Base-by-base conservation (phyloP, 1,140 invertebrate species). In the Antheraea mylitta region DNA sequence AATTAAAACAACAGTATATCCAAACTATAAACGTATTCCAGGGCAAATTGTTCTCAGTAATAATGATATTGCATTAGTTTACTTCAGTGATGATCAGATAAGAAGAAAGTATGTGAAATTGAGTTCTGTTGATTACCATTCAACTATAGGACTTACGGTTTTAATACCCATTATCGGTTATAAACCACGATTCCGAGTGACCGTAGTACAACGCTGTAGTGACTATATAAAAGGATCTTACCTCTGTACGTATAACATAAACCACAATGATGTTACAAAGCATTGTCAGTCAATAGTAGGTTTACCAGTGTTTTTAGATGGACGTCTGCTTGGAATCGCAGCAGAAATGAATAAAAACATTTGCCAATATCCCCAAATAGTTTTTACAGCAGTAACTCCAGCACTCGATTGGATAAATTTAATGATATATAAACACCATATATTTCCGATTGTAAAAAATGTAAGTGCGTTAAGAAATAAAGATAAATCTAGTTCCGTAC, bases 261-360 rank as follows among this genome's bases (percentile, higher is more conserved):
- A 42, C 58, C 3, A 72, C 22, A 53, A 71, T 16, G 6, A 22
- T 30, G 13, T 58, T 7, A 65, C 62, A 63, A 22, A 59, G n/a
- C 67, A 7, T 37, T 59, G 13, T 36, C 63, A n/a, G 7, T 64
- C 18, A 38, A 18, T 59, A 62, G 72, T 83, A 72, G 83, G 85
- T 16, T 58, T 79, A 19, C 85, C 85, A 5, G 67, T 84, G 16
- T 22, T 85, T 18, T n/a, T 78, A 8, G 63, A 78, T 9, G 72
- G 70, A 37, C 64, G 66, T 60, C 59, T 85, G 48, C 69, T 70
- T 18, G 75, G 77, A 18, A 62, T 64, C 3, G 58, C 68, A 22
- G 58, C 71, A 61, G 58, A 59, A 45, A 67, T 61, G 16, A 58
- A 59, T 18, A 16, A 53, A 13, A 16, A 53, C 45, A 0, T 10